Evolutionary conservation across 2,888 invertebrate genomes (phyloP).

Genomic region (Euzetes globulus): DNA sequence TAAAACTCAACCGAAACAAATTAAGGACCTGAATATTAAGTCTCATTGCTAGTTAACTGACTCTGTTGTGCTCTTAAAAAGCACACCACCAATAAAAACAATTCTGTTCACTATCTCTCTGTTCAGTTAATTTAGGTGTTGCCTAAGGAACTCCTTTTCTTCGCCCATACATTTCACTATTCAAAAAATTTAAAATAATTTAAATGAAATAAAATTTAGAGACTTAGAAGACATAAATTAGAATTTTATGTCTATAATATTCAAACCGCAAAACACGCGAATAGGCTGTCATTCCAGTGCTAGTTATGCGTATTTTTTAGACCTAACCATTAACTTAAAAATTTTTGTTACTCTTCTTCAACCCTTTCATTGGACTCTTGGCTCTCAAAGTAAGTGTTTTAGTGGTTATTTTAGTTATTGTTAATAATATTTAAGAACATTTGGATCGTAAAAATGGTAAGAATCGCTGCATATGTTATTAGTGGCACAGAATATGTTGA

Average conservation of each 20-base stretch:
- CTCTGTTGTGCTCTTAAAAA: too few relatives aligned
- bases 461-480: conserved; percentile 6
- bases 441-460: conserved; percentile 7
- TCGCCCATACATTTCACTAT: background rate
- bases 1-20: too few relatives aligned
- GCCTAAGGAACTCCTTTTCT: conserved; percentile 10
- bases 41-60: too few relatives aligned
- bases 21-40: too few relatives aligned
- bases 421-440: conserved; percentile 15
- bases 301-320: background rate
- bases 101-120: background rate
- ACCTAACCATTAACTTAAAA: background rate
- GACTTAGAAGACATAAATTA: background rate
- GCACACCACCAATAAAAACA: background rate
- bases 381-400: background rate
- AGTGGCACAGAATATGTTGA: background rate
- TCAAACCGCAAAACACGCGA: background rate
- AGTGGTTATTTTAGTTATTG: background rate
- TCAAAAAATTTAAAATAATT: conserved; percentile 7
- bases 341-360: background rate
- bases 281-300: background rate
- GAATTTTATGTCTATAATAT: background rate
- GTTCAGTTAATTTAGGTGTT: conserved; percentile 13
- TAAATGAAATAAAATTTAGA: conserved; percentile 4
- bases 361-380: too few relatives aligned